These are phyloP conservation scores for Episyrphus balteatus DNA, from an alignment of 1,140 invertebrate genomes.

Conservation along the genomic window DNA sequence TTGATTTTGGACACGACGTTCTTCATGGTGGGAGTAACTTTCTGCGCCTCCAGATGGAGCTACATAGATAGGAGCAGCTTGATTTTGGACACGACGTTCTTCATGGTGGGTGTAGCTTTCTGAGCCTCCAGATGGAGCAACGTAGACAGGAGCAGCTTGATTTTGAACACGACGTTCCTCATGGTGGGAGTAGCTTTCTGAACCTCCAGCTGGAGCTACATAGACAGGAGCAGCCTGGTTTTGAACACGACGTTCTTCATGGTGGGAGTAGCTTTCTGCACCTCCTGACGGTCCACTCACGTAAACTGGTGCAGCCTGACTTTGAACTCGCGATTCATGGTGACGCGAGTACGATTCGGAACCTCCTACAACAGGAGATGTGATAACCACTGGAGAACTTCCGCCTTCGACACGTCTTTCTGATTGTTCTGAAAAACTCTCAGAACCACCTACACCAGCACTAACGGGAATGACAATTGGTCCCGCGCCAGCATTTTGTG, in stretches of 20 bases:
- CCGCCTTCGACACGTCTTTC: conserved; percentile 4
- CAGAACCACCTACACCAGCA: neutral
- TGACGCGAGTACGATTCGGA: conserved; percentile 6
- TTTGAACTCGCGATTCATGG: conserved; percentile 5
- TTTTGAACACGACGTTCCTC: conserved; percentile 7
- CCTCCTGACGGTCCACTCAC: no score
- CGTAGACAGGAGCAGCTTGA: conserved; percentile 9
- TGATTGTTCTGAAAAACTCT: neutral
- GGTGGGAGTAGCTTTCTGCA: conserved; percentile 3
- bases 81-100: conserved; percentile 17
- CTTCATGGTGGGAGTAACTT: conserved; percentile 7
- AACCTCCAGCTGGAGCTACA: conserved; percentile 5
- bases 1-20: conserved; percentile 6
- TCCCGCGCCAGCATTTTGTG: neutral
- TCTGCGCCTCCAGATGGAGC: conserved; percentile 7
- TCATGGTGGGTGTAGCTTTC: conserved; percentile 24
- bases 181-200: conserved; percentile 10
- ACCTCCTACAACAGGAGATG: conserved; percentile 1
- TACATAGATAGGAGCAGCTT: no score
- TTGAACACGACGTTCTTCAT: neutral
- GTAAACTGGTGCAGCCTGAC: conserved; percentile 4
- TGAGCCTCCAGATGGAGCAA: conserved; percentile 15
- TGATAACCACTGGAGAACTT: neutral
- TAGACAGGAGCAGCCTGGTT: neutral
- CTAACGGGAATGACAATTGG: conserved; percentile 8